phyloP scores from a whole-genome alignment of 2,797 vertebrate species.

The Melanitta fusca region DNA sequence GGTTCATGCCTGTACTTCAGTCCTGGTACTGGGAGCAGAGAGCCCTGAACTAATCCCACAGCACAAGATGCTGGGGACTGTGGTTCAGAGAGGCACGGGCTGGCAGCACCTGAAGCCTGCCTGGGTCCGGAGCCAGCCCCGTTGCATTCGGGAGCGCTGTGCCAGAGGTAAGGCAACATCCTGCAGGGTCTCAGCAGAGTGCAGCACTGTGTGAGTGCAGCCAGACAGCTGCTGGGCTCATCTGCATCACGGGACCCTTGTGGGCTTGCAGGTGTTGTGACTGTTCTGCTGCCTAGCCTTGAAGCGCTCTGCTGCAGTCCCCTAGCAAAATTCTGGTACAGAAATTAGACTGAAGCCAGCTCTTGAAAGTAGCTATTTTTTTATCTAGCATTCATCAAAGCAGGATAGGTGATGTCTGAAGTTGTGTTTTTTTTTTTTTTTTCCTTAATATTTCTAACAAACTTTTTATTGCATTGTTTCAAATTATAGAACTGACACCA shows the following conservation, averaged over 20 bases:
- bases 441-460: background rate
- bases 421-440: background rate
- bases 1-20: background rate
- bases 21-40: background rate
- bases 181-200: background rate
- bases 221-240: background rate
- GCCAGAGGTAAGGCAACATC: background rate
- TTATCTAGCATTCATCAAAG: background rate
- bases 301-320: background rate
- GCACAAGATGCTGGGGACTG: background rate
- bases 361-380: background rate
- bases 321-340: background rate
- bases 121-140: background rate
- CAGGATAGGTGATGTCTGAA: background rate
- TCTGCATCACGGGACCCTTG: background rate
- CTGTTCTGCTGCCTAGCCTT: background rate
- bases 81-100: background rate
- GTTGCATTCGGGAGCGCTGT: background rate
- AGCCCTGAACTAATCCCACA: background rate
- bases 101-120: background rate
- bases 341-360: background rate
- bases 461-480: background rate
- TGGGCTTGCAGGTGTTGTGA: background rate
- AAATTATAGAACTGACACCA: background rate
- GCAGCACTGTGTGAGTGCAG: background rate